Percentiles rank a stretch among this genome's conserved stretches.
Conservation (phyloP, 2,113 vertebrate genomes). For the Urocolius indicus region DNA sequence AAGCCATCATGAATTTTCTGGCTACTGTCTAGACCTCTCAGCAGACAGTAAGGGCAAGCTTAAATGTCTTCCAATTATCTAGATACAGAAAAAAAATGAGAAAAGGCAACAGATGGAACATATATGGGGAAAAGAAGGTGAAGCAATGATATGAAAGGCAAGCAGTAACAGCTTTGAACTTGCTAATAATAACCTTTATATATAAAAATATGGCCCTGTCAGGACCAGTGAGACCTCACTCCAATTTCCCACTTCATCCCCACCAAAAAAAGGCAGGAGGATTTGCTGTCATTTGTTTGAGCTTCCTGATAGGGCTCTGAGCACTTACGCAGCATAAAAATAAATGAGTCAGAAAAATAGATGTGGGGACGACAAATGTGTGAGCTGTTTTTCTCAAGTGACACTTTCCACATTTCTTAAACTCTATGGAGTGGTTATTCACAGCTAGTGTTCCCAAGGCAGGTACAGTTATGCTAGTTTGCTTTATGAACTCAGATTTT, state of each 20-base stretch:
- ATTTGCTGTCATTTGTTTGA: conserved; percentile 6
- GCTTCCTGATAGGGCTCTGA: not conserved
- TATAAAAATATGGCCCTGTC: not conserved
- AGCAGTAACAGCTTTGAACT: not conserved
- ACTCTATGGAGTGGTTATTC: conserved; percentile 22
- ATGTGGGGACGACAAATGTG: conserved; percentile 35
- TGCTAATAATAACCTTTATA: not conserved
- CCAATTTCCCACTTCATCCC: not conserved
- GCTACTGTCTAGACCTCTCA: not conserved
- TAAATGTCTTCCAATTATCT: not conserved
- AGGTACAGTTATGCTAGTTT: not conserved
- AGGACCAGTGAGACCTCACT: not conserved
- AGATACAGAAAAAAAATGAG: not conserved
- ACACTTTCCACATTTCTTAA: not conserved
- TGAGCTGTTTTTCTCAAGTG: conserved; percentile 26
- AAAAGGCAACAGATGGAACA: not conserved
- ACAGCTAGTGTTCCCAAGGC: conserved; percentile 6
- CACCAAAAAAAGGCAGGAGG: not conserved
- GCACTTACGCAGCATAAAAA: not conserved
- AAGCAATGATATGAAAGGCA: not conserved
- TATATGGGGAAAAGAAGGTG: not conserved
- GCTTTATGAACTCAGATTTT: not conserved
- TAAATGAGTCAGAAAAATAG: conserved; percentile 37
- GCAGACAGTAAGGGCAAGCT: not conserved
- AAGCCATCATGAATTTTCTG: not conserved